phyloP scores from a whole-genome alignment of 2,888 invertebrate species.

The Buathra laborator region DNA sequence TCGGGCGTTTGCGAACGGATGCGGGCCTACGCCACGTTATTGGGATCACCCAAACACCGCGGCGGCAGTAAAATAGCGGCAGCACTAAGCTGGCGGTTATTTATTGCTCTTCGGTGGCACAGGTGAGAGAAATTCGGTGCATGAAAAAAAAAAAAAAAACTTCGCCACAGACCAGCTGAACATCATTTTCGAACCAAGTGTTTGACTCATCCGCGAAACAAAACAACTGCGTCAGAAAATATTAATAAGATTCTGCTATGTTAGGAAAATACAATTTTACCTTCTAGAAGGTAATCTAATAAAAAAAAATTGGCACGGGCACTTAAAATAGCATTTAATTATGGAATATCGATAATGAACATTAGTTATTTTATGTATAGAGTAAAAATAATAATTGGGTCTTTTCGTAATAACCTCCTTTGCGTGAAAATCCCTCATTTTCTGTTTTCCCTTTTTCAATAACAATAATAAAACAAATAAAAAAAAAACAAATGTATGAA shows the following conservation, averaged over 20 bases:
- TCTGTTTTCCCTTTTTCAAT: no score
- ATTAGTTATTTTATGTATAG: no score
- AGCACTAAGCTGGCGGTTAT: slow-evolving; percentile 84
- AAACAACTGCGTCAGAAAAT: slow-evolving; percentile 16
- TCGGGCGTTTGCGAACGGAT: slow-evolving; percentile 78
- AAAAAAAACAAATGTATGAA: no score
- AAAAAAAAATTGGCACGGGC: no score
- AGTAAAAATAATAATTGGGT: no score
- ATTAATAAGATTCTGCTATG: not conserved
- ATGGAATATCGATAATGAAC: no score
- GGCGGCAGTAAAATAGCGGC: slow-evolving; percentile 82
- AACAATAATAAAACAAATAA: no score
- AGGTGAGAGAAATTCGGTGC: slow-evolving; percentile 81
- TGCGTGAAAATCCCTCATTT: no score
- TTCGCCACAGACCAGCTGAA: not conserved
- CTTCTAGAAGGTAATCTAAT: not conserved
- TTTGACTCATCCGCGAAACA: not conserved
- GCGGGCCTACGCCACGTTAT: slow-evolving; percentile 77
- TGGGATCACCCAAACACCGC: slow-evolving; percentile 81
- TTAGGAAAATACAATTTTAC: not conserved
- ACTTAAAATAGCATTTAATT: no score
- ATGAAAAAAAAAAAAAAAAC: slow-evolving; percentile 6
- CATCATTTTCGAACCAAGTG: not conserved
- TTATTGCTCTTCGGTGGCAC: slow-evolving; percentile 83
- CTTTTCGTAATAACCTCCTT: no score